Conservation (phyloP, 2,888 invertebrate species). For the Synanthedon formicaeformis region DNA sequence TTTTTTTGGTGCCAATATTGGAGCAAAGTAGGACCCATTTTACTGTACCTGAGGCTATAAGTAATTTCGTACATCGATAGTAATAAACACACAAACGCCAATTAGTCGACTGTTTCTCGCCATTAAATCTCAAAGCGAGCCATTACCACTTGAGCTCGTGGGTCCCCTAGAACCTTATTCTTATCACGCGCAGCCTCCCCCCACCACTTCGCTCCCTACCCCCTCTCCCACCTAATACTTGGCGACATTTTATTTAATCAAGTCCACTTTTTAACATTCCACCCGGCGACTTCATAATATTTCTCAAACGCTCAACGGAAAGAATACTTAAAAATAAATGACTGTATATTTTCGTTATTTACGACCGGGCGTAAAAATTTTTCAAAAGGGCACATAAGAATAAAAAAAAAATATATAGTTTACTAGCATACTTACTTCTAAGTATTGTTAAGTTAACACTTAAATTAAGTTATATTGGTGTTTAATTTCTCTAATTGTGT, state of each 20-base stretch:
- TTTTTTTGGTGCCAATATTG: too few species aligned
- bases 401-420: too few species aligned
- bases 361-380: not conserved
- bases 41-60: too few species aligned
- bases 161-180: conserved; percentile 36
- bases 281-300: conserved; percentile 38
- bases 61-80: too few species aligned
- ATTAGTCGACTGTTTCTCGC: not conserved
- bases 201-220: conserved; percentile 11
- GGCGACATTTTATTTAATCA: conserved; percentile 66
- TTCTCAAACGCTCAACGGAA: conserved; percentile 27
- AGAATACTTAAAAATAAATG: conserved; percentile 21
- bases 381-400: not conserved
- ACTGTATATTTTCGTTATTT: conserved; percentile 24
- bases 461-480: too few species aligned
- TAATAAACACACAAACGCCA: not conserved
- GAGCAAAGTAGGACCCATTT: too few species aligned
- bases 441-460: too few species aligned
- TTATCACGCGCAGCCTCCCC: conserved; percentile 38
- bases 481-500: too few species aligned
- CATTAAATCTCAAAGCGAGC: not conserved
- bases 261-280: conserved; percentile 64
- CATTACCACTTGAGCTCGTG: conserved; percentile 14
- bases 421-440: too few species aligned
- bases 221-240: conserved; percentile 16